A percentile compares a stretch with the other conserved stretches of the same genome.
Conservation (phyloP, 2,797 vertebrate species). For the Oreochromis mossambicus region DNA sequence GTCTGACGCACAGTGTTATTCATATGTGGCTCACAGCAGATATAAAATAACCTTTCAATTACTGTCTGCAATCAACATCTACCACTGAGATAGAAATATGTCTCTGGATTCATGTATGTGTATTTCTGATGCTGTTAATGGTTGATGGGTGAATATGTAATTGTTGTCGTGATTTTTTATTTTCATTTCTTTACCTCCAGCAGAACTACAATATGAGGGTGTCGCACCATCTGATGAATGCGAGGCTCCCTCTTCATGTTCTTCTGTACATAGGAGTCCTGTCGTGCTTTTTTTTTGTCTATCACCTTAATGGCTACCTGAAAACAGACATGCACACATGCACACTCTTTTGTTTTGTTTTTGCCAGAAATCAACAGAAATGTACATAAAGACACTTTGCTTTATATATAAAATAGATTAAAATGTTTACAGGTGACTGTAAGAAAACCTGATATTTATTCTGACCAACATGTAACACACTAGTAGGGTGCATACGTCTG, state of each 20-base stretch:
- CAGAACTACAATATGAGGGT: slow-evolving; percentile 79
- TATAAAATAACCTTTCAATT: not conserved
- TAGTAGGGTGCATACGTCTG: rapidly evolving
- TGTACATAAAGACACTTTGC: rapidly evolving
- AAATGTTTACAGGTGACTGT: not conserved
- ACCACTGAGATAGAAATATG: not conserved
- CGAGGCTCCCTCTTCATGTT: slow-evolving; percentile 83
- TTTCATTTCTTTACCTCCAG: slow-evolving; percentile 63
- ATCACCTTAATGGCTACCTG: slow-evolving; percentile 87
- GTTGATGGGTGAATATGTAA: not conserved
- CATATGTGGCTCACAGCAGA: not conserved
- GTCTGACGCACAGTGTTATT: slow-evolving; percentile 58
- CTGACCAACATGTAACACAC: rapidly evolving
- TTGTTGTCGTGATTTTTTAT: not conserved
- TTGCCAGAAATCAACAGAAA: not conserved
- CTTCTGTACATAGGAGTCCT: slow-evolving; percentile 82
- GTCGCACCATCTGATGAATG: slow-evolving; percentile 85
- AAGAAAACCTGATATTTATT: not conserved
- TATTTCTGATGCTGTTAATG: not conserved
- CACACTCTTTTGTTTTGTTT: not conserved
- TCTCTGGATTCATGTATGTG: not conserved
- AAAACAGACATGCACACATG: not conserved
- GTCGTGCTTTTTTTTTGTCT: slow-evolving; percentile 85
- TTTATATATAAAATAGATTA: not conserved
- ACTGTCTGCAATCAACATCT: not conserved